Percentiles rank a stretch among this genome's conserved stretches.
Evolutionary conservation across 2,797 vertebrate genomes (phyloP).

Genomic region (Labroides dimidiatus): DNA sequence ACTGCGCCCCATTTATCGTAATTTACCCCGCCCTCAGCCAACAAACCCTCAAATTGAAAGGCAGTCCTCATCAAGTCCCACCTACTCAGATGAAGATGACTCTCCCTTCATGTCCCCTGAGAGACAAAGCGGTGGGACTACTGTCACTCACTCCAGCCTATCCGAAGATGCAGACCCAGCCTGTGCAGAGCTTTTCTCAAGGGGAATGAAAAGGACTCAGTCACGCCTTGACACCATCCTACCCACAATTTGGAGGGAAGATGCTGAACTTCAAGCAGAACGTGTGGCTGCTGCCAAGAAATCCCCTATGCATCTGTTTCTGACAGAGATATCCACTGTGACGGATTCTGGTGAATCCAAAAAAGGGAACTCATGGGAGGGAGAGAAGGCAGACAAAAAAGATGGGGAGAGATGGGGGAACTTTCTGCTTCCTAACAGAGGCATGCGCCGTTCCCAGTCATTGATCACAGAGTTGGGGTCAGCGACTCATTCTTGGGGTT

Average conservation of each 20-base stretch:
- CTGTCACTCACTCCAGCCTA: constrained; percentile 79
- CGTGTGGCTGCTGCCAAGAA: constrained; percentile 78
- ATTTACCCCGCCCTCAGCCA: constrained; percentile 75
- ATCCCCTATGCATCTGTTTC: constrained; percentile 87
- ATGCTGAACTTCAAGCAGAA: constrained; percentile 83
- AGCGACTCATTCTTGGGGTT: constrained; percentile 68
- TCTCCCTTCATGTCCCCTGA: constrained; percentile 85
- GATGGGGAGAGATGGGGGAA: constrained; percentile 72
- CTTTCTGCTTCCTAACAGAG: constrained; percentile 75
- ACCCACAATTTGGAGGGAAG: constrained; percentile 87
- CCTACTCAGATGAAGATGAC: constrained; percentile 85
- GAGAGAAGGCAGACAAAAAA: constrained; percentile 60
- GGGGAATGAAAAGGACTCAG: constrained; percentile 88
- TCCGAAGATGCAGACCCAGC: constrained; percentile 82
- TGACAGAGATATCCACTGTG: constrained; percentile 84
- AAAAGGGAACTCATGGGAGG: constrained; percentile 72
- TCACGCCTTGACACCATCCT: constrained; percentile 88
- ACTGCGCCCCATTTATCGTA: constrained; percentile 81
- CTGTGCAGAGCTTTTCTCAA: constrained; percentile 77
- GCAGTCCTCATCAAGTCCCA: constrained; percentile 85
- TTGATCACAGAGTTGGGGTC: constrained; percentile 83
- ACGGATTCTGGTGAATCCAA: constrained; percentile 75
- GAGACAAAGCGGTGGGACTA: constrained; percentile 65
- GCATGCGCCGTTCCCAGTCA: constrained; percentile 84
- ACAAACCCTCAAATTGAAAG: constrained; percentile 72